phyloP scores from a whole-genome alignment of 2,113 vertebrate genomes.

The Alouatta palliata region DNA sequence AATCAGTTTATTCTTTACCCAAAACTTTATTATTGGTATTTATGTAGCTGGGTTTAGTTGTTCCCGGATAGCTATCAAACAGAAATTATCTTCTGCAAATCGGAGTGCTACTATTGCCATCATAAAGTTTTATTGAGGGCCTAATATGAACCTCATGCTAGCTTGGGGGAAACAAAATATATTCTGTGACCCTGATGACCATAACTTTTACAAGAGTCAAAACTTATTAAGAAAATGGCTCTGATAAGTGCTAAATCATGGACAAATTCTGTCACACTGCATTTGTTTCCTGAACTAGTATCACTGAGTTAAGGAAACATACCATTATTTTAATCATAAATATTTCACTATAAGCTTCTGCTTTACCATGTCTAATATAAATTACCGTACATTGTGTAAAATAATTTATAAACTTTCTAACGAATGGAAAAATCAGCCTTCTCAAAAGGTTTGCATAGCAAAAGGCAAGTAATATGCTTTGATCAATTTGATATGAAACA shows the following conservation, averaged over 20 bases:
- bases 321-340: background rate
- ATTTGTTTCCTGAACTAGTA: background rate
- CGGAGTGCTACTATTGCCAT: background rate
- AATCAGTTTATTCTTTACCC: background rate
- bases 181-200: background rate
- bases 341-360: background rate
- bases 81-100: background rate
- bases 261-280: background rate
- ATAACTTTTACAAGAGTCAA: background rate
- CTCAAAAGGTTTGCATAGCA: slow-evolving; percentile 20
- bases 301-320: background rate
- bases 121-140: background rate
- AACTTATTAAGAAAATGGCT: background rate
- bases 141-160: background rate
- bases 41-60: background rate
- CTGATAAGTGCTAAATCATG: background rate
- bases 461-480: slow-evolving; percentile 8
- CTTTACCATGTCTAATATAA: background rate
- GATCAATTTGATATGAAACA: slow-evolving; percentile 10
- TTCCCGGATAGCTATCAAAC: background rate
- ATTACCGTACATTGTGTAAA: background rate
- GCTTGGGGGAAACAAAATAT: background rate
- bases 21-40: background rate
- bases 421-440: background rate
- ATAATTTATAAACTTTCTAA: slow-evolving; percentile 37